Evolutionary conservation across 1,140 invertebrate genomes (phyloP).

Genomic region (Papilio dardanus): DNA sequence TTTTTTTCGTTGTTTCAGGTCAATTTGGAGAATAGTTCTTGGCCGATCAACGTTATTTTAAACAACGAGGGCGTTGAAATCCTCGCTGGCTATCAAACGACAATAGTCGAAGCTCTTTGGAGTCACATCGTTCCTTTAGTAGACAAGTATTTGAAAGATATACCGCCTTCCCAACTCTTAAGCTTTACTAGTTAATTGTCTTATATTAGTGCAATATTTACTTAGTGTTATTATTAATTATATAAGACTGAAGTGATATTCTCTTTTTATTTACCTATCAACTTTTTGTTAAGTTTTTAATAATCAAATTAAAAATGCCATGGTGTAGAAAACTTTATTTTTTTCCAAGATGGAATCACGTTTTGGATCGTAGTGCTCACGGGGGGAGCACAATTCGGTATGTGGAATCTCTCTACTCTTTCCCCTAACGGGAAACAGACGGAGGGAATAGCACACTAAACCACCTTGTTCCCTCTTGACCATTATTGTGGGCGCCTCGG

Average conservation of each 20-base stretch:
- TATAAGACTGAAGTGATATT: neutral
- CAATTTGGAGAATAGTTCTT: constrained; percentile 54
- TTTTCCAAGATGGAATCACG: no score
- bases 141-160: constrained; percentile 41
- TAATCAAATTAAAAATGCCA: no score
- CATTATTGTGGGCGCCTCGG: no score
- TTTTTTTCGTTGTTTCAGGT: constrained; percentile 42
- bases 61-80: constrained; percentile 50
- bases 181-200: neutral
- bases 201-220: neutral
- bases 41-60: constrained; percentile 51
- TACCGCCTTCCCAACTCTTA: constrained; percentile 31
- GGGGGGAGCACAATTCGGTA: no score
- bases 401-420: no score
- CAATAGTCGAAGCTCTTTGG: constrained; percentile 40
- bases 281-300: no score
- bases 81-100: constrained; percentile 45
- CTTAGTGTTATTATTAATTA: constrained; percentile 7
- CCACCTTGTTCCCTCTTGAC: no score
- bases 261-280: neutral
- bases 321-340: no score
- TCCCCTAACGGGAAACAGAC: no score
- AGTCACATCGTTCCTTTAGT: constrained; percentile 43
- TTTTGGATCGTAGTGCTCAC: no score
- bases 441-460: no score